phyloP scores from a whole-genome alignment of 2,113 vertebrate species.

The Corvus moneduloides region DNA sequence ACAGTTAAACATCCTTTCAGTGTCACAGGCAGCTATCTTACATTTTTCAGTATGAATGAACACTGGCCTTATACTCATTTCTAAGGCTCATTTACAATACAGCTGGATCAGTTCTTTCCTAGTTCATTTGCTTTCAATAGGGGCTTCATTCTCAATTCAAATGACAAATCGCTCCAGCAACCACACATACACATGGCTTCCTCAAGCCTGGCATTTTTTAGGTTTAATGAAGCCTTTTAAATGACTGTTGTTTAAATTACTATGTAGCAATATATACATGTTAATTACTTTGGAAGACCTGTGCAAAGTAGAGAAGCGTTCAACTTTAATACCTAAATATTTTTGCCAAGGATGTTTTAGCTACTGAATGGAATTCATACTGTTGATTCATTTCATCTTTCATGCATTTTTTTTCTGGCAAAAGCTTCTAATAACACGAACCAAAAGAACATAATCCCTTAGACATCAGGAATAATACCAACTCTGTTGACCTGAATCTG shows the following conservation, averaged over 20 bases:
- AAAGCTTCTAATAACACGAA: conserved; percentile 7
- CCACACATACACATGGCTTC: neutral
- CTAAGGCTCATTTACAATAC: neutral
- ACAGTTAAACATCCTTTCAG: neutral
- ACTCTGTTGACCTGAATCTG: conserved; percentile 32
- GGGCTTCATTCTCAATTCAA: neutral
- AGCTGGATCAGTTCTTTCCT: neutral
- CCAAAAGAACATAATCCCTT: conserved; percentile 35
- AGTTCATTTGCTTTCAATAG: conserved; percentile 8
- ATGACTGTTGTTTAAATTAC: neutral
- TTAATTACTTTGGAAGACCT: neutral
- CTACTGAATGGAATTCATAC: neutral
- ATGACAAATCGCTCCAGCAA: neutral
- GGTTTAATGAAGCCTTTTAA: neutral
- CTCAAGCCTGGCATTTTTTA: neutral
- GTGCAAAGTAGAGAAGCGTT: neutral
- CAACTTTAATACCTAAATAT: neutral
- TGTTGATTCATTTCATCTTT: neutral
- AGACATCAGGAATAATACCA: conserved; percentile 24
- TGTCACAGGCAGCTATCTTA: neutral
- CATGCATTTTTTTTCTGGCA: conserved; percentile 25
- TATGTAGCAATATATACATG: neutral
- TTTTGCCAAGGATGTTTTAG: neutral
- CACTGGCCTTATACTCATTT: neutral
- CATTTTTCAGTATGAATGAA: neutral